A percentile compares a stretch with the other conserved stretches of the same genome.
Evolutionary conservation across 30 jellyfish, hydroid and myxozoan genomes (phyloP).

Genomic region (Calvadosia cruxmelitensis): DNA sequence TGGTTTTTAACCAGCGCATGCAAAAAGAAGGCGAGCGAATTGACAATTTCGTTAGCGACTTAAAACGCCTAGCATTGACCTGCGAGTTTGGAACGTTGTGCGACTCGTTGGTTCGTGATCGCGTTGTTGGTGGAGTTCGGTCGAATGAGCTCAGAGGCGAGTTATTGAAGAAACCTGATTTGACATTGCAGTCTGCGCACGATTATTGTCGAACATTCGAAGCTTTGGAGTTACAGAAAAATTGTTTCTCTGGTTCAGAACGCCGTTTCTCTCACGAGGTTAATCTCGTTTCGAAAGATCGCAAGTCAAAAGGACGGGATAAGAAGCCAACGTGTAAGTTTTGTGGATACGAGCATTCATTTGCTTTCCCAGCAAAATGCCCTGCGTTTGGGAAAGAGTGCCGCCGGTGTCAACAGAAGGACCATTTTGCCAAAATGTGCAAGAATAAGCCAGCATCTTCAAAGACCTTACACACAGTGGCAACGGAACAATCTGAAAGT

Average conservation of each 20-base stretch:
- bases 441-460: constrained; percentile 2
- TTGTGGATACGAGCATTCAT: too few species aligned
- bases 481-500: constrained; percentile 4
- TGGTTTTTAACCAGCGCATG: neutral
- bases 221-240: too few species aligned
- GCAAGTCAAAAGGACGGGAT: too few species aligned
- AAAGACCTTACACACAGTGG: constrained; percentile 4
- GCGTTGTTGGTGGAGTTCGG: neutral
- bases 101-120: neutral
- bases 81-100: neutral
- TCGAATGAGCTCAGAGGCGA: neutral
- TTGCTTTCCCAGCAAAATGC: too few species aligned
- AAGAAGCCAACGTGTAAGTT: too few species aligned
- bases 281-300: too few species aligned
- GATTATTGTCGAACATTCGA: too few species aligned
- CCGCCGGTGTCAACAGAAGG: neutral
- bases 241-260: neutral
- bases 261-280: neutral
- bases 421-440: constrained; percentile 18
- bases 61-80: neutral
- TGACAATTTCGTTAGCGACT: neutral
- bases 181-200: too few species aligned
- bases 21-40: neutral
- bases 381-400: constrained; percentile 22
- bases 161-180: neutral